Evolutionary conservation across 1,140 invertebrate genomes (phyloP), one percentile per base, ranked within the genome.

Genomic region (Lordiphosa collinella): DNA sequence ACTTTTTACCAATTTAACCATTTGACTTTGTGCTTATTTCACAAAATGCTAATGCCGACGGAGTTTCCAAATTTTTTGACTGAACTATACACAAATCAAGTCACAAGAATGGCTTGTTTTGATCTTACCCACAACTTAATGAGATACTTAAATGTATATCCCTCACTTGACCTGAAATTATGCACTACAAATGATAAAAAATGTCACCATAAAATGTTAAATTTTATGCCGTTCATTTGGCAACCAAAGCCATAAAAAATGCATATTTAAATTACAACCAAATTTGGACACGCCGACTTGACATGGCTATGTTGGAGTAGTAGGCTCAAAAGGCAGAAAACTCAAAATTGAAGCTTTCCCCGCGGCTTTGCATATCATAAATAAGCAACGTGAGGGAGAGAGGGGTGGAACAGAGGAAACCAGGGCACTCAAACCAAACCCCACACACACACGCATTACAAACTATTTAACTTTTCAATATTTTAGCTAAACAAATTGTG

Each of bases 401-500:
- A 12, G 18, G 16, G 22, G 10, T 11, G 25, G 11, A 31, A 46
- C 18, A 18, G 55, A 38, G 43, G 36, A 35, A 18, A 25, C 11
- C 16, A 36, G 11, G 36, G 53, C 40, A 58, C 41, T 34, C 51
- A 56, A 16, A 31, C 14, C 40, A 58, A 32, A 41, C 63, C 47
- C 63, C 62, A 44, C 29, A 12, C 36, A 40, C 13, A 49, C 18
- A 48, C 32, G 13, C 51, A 51, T 50, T 29, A 60, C 66, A 80
- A 70, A 65, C 60, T 58, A 54, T 70, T 69, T 37, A 50, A 74
- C 35, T 64, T 62, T 65, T 69, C 65, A 82, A 80, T 62, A 73
- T 55, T 60, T 69, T 64, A 65, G 38, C 54, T 50, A 62, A 79
- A 79, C 63, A 66, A 75, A 73, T 72, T 68, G 47, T 68, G 69